Evolutionary conservation across 2,888 invertebrate species (phyloP), one percentile per base, ranked within the genome.

Genomic region (Ochlodes sylvanus): DNA sequence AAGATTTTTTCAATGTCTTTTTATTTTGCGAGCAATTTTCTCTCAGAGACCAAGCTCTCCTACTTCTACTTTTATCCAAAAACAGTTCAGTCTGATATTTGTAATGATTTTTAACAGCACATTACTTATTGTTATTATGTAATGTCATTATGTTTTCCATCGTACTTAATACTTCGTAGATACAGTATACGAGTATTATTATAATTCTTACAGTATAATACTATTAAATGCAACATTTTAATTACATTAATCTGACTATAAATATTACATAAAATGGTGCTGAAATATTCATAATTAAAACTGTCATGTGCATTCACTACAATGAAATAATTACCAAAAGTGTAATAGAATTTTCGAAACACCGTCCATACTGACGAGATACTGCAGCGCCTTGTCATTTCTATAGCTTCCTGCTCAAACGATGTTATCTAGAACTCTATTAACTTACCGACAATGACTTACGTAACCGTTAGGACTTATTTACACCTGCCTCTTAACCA

Each of bases 381-480:
- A 50, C 52, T 60, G 66, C 66, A 15, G 14, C 47, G 32, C 38
- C 5, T 15, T 67, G 60, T 61, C 61, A 67, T 67, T 67, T 61
- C 66, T 61, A 67, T 55, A 61, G 60, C 66, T 67, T 67, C 61
- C 60, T 61, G 60, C 61, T 61, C 21, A 50, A 56, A 44, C 54
- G 60, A 67, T 67, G 14, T 67, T 67, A 67, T 67, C 66, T 67
- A 67, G 66, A 67, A 55, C 54, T 61, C 61, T 67, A 67, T 67
- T 67, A 66, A 67, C 55, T 67, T 67, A 55, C 66, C 66, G 60
- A 67, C 66, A 67, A 61, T 61, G 66, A 61, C 27, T 67, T 67
- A 67, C 15, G 42, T 67, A 67, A 67, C 19, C 32, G 12, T 67
- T 55, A 61, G 60, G 54, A 61, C 32, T 61, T 60, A 67, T 61